Conservation (phyloP, 2,113 vertebrate genomes). For the Melanocharis versteri region DNA sequence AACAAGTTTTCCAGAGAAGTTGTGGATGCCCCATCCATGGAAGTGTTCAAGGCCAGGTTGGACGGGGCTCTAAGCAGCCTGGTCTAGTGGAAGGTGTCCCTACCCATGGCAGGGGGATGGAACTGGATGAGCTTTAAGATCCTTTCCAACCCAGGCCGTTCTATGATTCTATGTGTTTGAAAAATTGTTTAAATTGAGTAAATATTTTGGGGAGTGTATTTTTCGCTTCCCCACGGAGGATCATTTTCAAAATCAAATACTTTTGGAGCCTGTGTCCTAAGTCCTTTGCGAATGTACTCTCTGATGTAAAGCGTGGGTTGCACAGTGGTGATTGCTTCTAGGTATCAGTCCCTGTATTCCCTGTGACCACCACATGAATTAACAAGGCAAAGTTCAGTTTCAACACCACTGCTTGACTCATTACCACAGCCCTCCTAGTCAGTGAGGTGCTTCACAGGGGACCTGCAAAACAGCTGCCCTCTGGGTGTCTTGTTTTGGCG, state of each 20-base stretch:
- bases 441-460: slow-evolving; percentile 5
- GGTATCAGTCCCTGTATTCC: background rate
- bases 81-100: background rate
- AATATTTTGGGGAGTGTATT: background rate
- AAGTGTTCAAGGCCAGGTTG: background rate
- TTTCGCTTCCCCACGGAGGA: background rate
- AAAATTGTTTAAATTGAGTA: background rate
- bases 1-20: background rate
- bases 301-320: background rate
- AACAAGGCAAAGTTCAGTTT: background rate
- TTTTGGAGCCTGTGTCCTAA: background rate
- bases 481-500: slow-evolving; percentile 74
- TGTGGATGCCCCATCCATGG: background rate
- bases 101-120: background rate
- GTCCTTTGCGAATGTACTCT: background rate
- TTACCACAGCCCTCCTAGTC: background rate
- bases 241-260: background rate
- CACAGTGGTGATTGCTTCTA: background rate
- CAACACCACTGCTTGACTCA: background rate
- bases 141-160: background rate
- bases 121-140: background rate
- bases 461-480: slow-evolving; percentile 72
- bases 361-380: background rate
- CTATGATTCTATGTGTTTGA: background rate
- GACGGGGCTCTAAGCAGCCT: background rate